Conservation (phyloP, 1,140 invertebrate species). For the Drosophila serrata region DNA sequence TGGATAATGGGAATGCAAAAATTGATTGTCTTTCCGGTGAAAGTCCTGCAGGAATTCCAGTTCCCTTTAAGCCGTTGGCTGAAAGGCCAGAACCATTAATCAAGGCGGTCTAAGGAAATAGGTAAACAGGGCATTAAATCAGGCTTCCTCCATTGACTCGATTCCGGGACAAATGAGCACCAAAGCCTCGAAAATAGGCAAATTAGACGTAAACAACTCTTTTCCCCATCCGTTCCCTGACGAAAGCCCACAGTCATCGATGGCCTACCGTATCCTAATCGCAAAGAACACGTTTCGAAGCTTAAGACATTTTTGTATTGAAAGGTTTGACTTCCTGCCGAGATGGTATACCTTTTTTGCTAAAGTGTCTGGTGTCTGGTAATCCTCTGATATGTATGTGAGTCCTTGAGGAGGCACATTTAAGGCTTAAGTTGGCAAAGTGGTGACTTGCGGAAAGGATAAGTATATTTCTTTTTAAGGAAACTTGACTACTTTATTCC, state of each 20-base stretch:
- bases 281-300: conserved; percentile 53
- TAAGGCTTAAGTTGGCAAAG: conserved; percentile 12
- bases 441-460: not conserved
- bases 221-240: conserved; percentile 31
- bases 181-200: conserved; percentile 70
- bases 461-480: not conserved
- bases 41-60: conserved; percentile 29
- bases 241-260: conserved; percentile 56
- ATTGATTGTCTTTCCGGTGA: conserved; percentile 44
- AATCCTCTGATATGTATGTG: conserved; percentile 14
- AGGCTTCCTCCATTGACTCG: conserved; percentile 22
- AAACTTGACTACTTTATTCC: not conserved
- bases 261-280: conserved; percentile 39
- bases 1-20: conserved; percentile 36
- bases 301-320: conserved; percentile 45
- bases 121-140: conserved; percentile 71
- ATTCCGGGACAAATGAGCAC: conserved; percentile 58
- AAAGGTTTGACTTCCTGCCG: conserved; percentile 16
- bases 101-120: conserved; percentile 31
- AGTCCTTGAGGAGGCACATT: conserved; percentile 14
- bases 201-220: conserved; percentile 72
- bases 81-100: conserved; percentile 51
- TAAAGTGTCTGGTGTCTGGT: conserved; percentile 4
- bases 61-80: conserved; percentile 9
- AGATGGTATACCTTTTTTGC: conserved; percentile 12